phyloP scores from a whole-genome alignment of 1,140 invertebrate genomes.

The Drosophila lacteicornis region DNA sequence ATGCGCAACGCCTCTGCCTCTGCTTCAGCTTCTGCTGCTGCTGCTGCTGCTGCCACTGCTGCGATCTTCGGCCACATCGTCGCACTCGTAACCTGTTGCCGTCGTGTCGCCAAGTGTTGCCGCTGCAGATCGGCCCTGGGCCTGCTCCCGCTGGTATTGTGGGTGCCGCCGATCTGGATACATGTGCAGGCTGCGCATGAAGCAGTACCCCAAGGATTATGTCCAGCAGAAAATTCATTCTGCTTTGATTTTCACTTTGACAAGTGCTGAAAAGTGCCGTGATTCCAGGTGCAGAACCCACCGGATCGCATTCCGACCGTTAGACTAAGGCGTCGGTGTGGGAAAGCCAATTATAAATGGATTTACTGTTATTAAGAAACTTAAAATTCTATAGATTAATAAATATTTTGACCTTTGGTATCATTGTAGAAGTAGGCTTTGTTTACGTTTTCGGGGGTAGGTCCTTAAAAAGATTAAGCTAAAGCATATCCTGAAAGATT shows the following conservation, averaged over 20 bases:
- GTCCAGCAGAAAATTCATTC: constrained; percentile 2
- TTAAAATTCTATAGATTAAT: neutral
- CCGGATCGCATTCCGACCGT: neutral
- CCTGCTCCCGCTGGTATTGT: constrained; percentile 37
- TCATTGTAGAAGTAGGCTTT: neutral
- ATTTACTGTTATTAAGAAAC: neutral
- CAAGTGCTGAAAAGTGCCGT: constrained; percentile 11
- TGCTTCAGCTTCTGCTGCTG: constrained; percentile 29
- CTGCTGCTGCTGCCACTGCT: constrained; percentile 24
- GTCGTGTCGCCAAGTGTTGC: constrained; percentile 38
- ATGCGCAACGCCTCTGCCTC: constrained; percentile 35
- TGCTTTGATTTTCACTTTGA: constrained; percentile 3
- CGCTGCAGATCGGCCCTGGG: constrained; percentile 15
- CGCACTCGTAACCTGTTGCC: constrained; percentile 57
- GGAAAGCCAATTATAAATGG: neutral
- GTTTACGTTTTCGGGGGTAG: neutral
- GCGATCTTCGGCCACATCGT: constrained; percentile 28
- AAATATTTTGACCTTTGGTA: neutral
- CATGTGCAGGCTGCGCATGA: constrained; percentile 15
- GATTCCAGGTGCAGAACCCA: neutral
- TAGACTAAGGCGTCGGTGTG: neutral
- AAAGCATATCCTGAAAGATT: neutral
- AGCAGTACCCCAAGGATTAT: constrained; percentile 37
- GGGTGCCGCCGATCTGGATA: constrained; percentile 41
- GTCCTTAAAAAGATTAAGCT: too few relatives aligned